phyloP scores from a whole-genome alignment of 1,140 invertebrate genomes.

The Panulirus ornatus region DNA sequence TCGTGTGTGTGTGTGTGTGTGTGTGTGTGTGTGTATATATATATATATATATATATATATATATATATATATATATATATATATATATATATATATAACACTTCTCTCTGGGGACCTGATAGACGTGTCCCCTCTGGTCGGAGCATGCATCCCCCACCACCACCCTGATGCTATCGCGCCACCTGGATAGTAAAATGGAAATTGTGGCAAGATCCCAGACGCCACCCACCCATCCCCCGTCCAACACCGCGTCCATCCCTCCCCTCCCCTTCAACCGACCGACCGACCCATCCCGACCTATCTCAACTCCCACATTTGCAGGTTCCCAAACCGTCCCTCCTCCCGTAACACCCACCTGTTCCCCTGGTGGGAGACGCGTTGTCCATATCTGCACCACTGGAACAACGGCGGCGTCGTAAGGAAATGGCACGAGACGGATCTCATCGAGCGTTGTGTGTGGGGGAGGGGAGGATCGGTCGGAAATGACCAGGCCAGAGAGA shows the following conservation, averaged over 20 bases:
- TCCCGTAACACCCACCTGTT: not conserved
- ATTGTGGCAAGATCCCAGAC: slow-evolving; percentile 3
- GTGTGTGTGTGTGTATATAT: not conserved
- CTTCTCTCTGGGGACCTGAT: no score
- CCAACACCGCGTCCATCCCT: not conserved
- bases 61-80: no score
- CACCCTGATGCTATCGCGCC: not conserved
- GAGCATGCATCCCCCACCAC: not conserved
- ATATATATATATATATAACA: no score
- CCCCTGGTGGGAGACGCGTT: no score
- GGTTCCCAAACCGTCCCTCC: not conserved
- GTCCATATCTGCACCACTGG: no score
- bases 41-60: not conserved
- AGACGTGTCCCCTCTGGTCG: no score
- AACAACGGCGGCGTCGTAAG: no score
- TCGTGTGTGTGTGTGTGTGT: not conserved
- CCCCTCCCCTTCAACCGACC: not conserved
- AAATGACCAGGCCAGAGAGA: no score
- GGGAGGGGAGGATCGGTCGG: no score
- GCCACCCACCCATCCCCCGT: no score
- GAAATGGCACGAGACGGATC: no score
- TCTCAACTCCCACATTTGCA: not conserved
- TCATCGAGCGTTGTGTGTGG: no score
- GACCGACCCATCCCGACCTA: not conserved
- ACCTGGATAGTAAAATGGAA: slow-evolving; percentile 21